Percentiles rank a stretch among this genome's conserved stretches.
phyloP scores from a whole-genome alignment of 2,113 vertebrate genomes.

The Indri indri region DNA sequence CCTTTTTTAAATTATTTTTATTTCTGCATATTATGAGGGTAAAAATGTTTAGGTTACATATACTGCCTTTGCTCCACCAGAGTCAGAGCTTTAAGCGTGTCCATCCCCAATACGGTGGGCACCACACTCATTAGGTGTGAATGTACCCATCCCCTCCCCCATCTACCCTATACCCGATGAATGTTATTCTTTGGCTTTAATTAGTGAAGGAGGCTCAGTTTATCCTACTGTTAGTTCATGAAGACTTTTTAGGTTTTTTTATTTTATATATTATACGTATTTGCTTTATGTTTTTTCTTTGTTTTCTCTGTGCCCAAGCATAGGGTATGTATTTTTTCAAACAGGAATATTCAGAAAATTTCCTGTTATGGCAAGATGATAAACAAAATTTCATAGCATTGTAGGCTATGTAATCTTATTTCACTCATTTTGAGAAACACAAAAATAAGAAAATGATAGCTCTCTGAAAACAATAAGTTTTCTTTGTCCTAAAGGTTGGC shows the following conservation, averaged over 20 bases:
- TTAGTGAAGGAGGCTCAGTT: neutral
- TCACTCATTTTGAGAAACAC: neutral
- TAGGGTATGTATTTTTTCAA: fast-evolving
- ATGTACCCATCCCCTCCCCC: no score
- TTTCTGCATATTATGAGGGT: no score
- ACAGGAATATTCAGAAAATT: neutral
- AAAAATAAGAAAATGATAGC: neutral
- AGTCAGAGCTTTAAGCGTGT: no score
- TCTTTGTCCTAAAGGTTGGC: neutral
- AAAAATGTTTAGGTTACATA: no score
- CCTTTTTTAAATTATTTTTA: no score
- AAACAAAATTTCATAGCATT: neutral
- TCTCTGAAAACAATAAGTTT: neutral
- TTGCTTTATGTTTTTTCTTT: neutral
- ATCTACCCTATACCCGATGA: no score
- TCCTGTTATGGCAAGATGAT: neutral
- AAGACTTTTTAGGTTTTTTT: neutral
- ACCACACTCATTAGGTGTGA: no score
- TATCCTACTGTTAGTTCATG: neutral
- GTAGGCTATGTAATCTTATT: neutral
- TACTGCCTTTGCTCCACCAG: no score
- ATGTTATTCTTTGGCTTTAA: neutral
- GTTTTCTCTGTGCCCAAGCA: neutral
- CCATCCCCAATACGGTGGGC: no score
- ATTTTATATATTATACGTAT: neutral